phyloP scores from a whole-genome alignment of 2,797 vertebrate genomes.

The Muraenolepis orangiensis region DNA sequence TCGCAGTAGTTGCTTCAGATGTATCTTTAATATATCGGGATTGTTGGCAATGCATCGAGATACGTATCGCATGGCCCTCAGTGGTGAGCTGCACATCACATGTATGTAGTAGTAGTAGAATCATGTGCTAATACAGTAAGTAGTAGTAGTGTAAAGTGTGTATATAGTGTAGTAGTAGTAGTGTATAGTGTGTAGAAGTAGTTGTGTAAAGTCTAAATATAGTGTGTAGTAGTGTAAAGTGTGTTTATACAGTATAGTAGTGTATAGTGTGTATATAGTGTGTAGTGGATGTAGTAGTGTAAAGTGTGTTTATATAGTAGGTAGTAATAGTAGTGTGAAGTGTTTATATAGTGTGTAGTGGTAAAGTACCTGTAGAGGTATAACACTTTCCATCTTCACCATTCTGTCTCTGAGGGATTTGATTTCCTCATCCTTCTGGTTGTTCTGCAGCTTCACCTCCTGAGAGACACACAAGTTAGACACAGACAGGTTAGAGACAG shows the following conservation, averaged over 20 bases:
- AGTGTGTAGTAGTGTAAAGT: too few relatives aligned
- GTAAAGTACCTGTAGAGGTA: constrained; percentile 70
- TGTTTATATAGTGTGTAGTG: neutral
- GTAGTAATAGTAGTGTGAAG: too few relatives aligned
- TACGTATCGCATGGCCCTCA: too few relatives aligned
- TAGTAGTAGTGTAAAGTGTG: neutral
- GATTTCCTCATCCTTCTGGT: constrained; percentile 90
- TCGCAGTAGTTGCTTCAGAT: too few relatives aligned
- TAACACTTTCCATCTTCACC: constrained; percentile 88
- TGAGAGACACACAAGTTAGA: constrained; percentile 20
- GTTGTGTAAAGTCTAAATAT: too few relatives aligned
- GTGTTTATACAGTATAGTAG: neutral
- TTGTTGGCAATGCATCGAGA: too few relatives aligned
- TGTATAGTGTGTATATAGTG: constrained; percentile 19
- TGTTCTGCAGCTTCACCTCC: constrained; percentile 90
- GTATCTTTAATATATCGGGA: too few relatives aligned
- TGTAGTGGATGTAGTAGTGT: neutral
- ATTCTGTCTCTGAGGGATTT: constrained; percentile 82
- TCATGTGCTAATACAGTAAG: too few relatives aligned
- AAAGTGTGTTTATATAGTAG: constrained; percentile 67
- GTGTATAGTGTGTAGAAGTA: neutral
- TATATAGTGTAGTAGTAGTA: too few relatives aligned
- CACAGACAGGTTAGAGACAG: neutral
- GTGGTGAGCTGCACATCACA: too few relatives aligned
- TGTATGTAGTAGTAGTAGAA: neutral